Evolutionary conservation across 2,797 vertebrate species (phyloP).

Genomic region (Cynopterus sphinx): DNA sequence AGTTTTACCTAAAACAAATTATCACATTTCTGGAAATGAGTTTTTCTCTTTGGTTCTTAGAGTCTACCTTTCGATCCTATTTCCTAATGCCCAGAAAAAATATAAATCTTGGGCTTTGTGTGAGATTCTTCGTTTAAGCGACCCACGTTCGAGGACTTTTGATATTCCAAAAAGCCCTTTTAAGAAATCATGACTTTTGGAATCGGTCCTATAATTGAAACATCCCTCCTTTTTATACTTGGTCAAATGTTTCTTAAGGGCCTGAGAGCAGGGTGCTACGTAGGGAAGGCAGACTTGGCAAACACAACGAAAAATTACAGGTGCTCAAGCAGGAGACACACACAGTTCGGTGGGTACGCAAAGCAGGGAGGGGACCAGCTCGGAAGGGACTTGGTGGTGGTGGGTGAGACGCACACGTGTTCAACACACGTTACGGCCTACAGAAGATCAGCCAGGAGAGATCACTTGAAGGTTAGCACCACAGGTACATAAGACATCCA

Average conservation of each 20-base stretch:
- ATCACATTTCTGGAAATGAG: neutral
- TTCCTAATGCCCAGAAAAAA: constrained; percentile 8
- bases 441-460: neutral
- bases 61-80: neutral
- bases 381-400: accelerated
- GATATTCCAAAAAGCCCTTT: neutral
- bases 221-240: neutral
- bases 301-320: neutral
- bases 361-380: neutral
- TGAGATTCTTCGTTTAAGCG: neutral
- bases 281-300: neutral
- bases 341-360: accelerated
- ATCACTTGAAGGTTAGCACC: neutral
- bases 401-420: accelerated
- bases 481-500: neutral
- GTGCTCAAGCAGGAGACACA: neutral
- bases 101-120: neutral
- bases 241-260: neutral
- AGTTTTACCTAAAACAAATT: neutral
- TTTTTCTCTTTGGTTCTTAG: constrained; percentile 38
- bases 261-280: neutral
- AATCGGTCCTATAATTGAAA: neutral
- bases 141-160: neutral
- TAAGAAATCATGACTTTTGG: neutral
- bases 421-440: neutral